Percentiles rank a stretch among this genome's conserved stretches.
phyloP scores from a whole-genome alignment of 2,797 vertebrate genomes.

The Valencia hispanica region DNA sequence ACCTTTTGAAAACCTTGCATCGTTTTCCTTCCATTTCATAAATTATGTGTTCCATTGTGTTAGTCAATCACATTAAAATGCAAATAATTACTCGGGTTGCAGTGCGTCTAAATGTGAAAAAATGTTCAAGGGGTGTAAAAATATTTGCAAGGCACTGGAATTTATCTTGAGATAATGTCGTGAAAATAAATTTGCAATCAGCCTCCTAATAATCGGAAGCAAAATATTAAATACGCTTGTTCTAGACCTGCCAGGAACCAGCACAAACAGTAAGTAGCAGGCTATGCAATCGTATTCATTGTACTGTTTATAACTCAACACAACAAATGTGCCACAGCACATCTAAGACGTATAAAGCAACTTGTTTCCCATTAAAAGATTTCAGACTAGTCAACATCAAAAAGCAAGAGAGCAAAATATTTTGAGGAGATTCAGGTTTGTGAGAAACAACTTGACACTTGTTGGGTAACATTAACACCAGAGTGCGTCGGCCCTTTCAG shows the following conservation, averaged over 20 bases:
- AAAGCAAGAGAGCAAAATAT: background rate
- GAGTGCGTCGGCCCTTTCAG: background rate
- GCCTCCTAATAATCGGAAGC: background rate
- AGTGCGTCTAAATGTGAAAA: background rate
- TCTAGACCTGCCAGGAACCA: background rate
- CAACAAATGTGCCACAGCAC: background rate
- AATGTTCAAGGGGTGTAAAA: background rate
- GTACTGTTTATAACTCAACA: background rate
- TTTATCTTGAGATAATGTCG: background rate
- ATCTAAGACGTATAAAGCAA: background rate
- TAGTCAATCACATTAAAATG: background rate
- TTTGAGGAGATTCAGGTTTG: background rate
- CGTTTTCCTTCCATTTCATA: background rate
- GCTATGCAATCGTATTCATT: background rate
- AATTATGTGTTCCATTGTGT: background rate
- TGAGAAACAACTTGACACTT: constrained; percentile 1
- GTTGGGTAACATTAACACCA: background rate
- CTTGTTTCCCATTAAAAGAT: too few relatives aligned
- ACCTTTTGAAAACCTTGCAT: background rate
- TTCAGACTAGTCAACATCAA: background rate
- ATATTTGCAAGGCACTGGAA: background rate
- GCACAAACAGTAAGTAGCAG: background rate
- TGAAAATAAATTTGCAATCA: background rate
- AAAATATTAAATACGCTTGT: background rate
- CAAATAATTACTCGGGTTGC: background rate